Evolutionary conservation across 2,797 vertebrate species (phyloP).

Genomic region (Coranthus polyacanthus): DNA sequence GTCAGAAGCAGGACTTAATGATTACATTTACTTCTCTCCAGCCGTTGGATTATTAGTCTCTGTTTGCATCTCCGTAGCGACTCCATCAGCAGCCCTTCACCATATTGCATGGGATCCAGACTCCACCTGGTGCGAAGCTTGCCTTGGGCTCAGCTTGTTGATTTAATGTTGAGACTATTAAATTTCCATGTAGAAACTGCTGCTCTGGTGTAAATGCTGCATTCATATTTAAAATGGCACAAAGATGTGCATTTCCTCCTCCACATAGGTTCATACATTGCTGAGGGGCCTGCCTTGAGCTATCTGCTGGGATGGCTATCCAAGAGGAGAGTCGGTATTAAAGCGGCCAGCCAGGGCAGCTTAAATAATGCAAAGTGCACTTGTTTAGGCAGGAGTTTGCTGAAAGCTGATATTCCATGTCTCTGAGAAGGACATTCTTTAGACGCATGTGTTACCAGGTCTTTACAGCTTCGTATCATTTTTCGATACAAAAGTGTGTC

Average conservation of each 20-base stretch:
- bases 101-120: slow-evolving; percentile 26
- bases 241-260: slow-evolving; percentile 42
- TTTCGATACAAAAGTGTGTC: neutral
- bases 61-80: slow-evolving; percentile 7
- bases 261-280: slow-evolving; percentile 20
- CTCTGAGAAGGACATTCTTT: slow-evolving; percentile 47
- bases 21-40: slow-evolving; percentile 38
- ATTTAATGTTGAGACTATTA: slow-evolving; percentile 58
- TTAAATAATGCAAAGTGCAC: slow-evolving; percentile 78
- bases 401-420: slow-evolving; percentile 54
- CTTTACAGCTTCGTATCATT: neutral
- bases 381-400: slow-evolving; percentile 60
- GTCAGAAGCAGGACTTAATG: slow-evolving; percentile 9
- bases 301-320: slow-evolving; percentile 45
- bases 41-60: slow-evolving; percentile 24
- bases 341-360: slow-evolving; percentile 46
- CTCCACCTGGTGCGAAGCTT: slow-evolving; percentile 44
- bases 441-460: slow-evolving; percentile 22
- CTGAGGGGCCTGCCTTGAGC: slow-evolving; percentile 59
- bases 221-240: slow-evolving; percentile 67
- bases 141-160: slow-evolving; percentile 50
- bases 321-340: slow-evolving; percentile 59
- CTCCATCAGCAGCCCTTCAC: slow-evolving; percentile 36
- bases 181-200: slow-evolving; percentile 54
- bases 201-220: slow-evolving; percentile 45